Evolutionary conservation across 1,140 invertebrate species (phyloP).

Genomic region (Camponotus vicinus): DNA sequence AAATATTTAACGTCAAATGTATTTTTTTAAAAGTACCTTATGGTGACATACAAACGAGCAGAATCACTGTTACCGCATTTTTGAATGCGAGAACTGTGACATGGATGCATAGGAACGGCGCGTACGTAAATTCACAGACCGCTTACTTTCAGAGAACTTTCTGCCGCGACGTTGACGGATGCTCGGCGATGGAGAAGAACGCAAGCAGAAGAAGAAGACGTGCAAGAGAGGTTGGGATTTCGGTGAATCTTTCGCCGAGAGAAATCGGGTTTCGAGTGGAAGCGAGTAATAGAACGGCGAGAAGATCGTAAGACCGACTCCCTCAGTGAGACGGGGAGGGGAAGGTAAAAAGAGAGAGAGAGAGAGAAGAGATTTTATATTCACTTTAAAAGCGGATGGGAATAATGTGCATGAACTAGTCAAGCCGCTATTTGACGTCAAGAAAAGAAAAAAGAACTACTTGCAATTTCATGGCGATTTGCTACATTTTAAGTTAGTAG

Average conservation of each 20-base stretch:
- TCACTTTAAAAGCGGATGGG: constrained; percentile 11
- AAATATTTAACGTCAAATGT: constrained; percentile 36
- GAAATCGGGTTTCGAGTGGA: constrained; percentile 63
- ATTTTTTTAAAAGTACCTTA: not conserved
- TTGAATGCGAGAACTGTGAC: constrained; percentile 58
- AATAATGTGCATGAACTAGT: constrained; percentile 28
- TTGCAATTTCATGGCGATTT: constrained; percentile 75
- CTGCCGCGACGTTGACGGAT: constrained; percentile 63
- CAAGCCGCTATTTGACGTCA: constrained; percentile 7
- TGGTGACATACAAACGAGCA: constrained; percentile 3
- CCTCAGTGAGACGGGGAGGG: not conserved
- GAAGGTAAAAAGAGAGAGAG: constrained; percentile 30
- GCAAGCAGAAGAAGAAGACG: constrained; percentile 41
- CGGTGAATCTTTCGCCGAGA: constrained; percentile 54
- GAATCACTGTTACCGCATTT: constrained; percentile 42
- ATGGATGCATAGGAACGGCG: constrained; percentile 47
- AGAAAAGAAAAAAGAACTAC: constrained; percentile 40
- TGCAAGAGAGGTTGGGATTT: constrained; percentile 57
- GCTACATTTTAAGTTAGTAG: constrained; percentile 44
- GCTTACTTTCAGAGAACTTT: constrained; percentile 50
- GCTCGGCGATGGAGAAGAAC: constrained; percentile 52
- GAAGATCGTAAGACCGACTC: constrained; percentile 40
- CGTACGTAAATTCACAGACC: constrained; percentile 57
- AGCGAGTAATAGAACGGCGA: constrained; percentile 63
- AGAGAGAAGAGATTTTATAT: constrained; percentile 50